Evolutionary conservation across 2,113 vertebrate genomes (phyloP).

Genomic region (Corapipo altera): DNA sequence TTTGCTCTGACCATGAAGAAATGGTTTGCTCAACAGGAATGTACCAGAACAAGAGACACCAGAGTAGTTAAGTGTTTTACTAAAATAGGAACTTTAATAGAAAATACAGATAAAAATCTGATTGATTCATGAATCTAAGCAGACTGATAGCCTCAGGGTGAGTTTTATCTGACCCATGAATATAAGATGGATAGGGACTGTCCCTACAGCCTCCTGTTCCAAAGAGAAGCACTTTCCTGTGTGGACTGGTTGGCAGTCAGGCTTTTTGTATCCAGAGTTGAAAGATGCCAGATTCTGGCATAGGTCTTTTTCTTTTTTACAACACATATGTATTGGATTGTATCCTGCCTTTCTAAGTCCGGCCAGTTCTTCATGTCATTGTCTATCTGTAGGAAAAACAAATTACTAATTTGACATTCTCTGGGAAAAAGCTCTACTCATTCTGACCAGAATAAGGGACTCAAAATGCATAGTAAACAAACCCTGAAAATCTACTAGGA

Average conservation of each 20-base stretch:
- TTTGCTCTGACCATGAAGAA: not conserved
- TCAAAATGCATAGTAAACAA: not conserved
- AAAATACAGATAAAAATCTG: not conserved
- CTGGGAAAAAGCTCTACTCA: not conserved
- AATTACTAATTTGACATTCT: not conserved
- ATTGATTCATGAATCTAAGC: not conserved
- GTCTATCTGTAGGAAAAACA: not conserved
- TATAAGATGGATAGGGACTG: not conserved
- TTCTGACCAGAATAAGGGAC: not conserved
- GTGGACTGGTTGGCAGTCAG: accelerated
- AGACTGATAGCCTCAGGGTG: not conserved
- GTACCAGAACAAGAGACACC: not conserved
- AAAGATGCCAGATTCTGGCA: not conserved
- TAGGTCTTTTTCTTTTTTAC: not conserved
- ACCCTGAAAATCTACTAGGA: not conserved
- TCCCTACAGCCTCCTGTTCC: not conserved
- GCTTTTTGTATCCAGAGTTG: not conserved
- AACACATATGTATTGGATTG: accelerated
- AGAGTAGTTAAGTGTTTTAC: not conserved
- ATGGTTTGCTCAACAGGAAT: not conserved
- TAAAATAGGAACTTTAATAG: not conserved
- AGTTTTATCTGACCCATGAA: not conserved
- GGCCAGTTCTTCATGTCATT: not conserved
- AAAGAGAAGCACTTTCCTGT: not conserved
- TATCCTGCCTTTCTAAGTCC: not conserved